Percentiles rank a stretch among this genome's conserved stretches.
phyloP scores from a whole-genome alignment of 92 coral and sea anemone genomes.

The Parazoanthus atlanticus region DNA sequence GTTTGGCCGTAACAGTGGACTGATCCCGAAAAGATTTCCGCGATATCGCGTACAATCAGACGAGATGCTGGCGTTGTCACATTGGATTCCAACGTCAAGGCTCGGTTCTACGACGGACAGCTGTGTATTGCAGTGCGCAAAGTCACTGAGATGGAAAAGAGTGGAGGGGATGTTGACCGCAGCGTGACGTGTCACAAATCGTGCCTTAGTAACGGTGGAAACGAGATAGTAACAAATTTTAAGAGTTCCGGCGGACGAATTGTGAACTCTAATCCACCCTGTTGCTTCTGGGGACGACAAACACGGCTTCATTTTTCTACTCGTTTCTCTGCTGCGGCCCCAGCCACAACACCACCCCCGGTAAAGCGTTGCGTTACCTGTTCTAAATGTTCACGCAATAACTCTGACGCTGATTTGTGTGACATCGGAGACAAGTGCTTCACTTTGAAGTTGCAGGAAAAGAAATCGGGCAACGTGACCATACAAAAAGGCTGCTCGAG shows the following conservation, averaged over 20 bases:
- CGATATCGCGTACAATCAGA: background rate
- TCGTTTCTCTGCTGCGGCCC: conserved; percentile 26
- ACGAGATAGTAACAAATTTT: conserved; percentile 20
- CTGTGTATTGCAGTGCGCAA: conserved; percentile 53
- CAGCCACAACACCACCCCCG: conserved; percentile 50
- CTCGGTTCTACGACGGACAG: conserved; percentile 53
- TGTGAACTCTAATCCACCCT: conserved; percentile 36
- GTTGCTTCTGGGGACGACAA: conserved; percentile 40
- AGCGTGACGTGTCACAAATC: conserved; percentile 32
- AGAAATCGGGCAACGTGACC: conserved; percentile 32
- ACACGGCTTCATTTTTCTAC: conserved; percentile 43
- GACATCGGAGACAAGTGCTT: conserved; percentile 43
- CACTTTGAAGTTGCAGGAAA: conserved; percentile 48
- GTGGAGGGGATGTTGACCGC: conserved; percentile 26
- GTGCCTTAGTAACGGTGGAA: conserved; percentile 44
- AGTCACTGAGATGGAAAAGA: conserved; percentile 23
- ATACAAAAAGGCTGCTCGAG: conserved; percentile 48
- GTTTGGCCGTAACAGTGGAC: conserved; percentile 15
- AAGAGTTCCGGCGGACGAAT: conserved; percentile 49
- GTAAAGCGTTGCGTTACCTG: conserved; percentile 40
- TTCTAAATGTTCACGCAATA: background rate
- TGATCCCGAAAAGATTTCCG: conserved; percentile 41
- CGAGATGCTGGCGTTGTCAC: conserved; percentile 30
- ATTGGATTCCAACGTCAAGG: conserved; percentile 27
- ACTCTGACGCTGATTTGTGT: background rate